A percentile compares a stretch with the other conserved stretches of the same genome.
Conservation (phyloP, 2,113 vertebrate genomes). For the Bujurquina vittata region DNA sequence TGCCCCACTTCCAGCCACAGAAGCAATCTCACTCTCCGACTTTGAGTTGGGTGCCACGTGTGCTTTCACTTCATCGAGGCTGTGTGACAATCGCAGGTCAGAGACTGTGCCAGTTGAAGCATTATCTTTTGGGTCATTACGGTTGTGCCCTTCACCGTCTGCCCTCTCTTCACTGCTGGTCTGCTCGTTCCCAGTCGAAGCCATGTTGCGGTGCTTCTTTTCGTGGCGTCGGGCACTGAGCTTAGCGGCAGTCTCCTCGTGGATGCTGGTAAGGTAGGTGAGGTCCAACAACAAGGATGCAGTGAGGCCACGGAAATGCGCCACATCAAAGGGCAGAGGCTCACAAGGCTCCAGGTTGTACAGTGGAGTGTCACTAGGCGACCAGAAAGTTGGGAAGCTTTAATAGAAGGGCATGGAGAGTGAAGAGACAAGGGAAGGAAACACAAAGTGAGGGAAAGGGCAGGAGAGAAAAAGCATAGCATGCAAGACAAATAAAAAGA, state of each 20-base stretch:
- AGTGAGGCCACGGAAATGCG: slow-evolving; percentile 93
- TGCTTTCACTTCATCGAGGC: slow-evolving; percentile 87
- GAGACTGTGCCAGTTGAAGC: background rate
- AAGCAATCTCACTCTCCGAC: slow-evolving; percentile 86
- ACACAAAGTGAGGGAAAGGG: slow-evolving; percentile 75
- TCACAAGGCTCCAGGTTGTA: slow-evolving; percentile 99
- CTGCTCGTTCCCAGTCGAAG: slow-evolving; percentile 76
- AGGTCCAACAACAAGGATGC: slow-evolving; percentile 94
- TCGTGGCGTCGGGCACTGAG: slow-evolving; percentile 88
- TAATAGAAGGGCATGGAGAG: slow-evolving; percentile 90
- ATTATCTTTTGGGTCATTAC: slow-evolving; percentile 45
- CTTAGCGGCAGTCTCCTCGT: slow-evolving; percentile 88
- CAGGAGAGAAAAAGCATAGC: slow-evolving; percentile 59
- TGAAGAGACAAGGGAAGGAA: slow-evolving; percentile 81
- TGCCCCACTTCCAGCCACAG: slow-evolving; percentile 41
- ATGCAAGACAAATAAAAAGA: slow-evolving; percentile 49
- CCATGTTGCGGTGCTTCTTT: slow-evolving; percentile 82
- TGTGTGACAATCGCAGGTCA: slow-evolving; percentile 83
- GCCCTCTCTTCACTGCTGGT: slow-evolving; percentile 64
- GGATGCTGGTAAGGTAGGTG: slow-evolving; percentile 95
- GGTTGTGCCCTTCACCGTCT: slow-evolving; percentile 66
- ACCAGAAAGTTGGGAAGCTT: slow-evolving; percentile 99
- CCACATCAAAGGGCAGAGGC: slow-evolving; percentile 94
- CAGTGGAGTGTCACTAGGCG: slow-evolving; percentile 98
- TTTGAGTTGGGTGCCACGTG: slow-evolving; percentile 81